Evolutionary conservation across 2,888 invertebrate species (phyloP).

Genomic region (Barypeithes pellucidus): DNA sequence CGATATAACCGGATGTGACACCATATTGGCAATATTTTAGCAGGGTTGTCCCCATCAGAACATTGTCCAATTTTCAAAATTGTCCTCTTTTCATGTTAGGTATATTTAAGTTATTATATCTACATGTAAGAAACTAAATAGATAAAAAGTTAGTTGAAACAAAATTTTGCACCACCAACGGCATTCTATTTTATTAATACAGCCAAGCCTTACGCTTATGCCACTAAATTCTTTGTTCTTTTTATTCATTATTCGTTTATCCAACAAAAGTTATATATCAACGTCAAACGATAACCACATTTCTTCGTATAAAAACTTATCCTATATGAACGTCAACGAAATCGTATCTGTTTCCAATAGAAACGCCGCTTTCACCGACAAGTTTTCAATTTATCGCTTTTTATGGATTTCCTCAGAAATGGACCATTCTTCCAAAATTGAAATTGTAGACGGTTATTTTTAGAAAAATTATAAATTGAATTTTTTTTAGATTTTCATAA

Average conservation of each 20-base stretch:
- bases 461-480: no score
- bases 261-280: conserved; percentile 2
- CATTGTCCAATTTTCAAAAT: no score
- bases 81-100: no score
- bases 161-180: no score
- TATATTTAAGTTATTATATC: no score
- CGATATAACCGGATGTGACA: no score
- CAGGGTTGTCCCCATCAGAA: no score
- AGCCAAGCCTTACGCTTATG: neutral
- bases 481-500: no score
- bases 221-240: neutral
- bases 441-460: neutral
- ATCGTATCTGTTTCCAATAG: conserved; percentile 22
- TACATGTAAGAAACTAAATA: no score
- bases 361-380: neutral
- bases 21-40: no score
- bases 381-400: conserved; percentile 17
- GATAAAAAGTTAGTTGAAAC: no score
- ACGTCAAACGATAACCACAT: conserved; percentile 12
- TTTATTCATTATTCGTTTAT: neutral
- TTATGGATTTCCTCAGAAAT: neutral
- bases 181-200: no score
- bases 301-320: conserved; percentile 16
- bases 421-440: neutral
- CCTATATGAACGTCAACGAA: conserved; percentile 25